Conservation (phyloP, 2,113 vertebrate species). For the Carettochelys insculpta region DNA sequence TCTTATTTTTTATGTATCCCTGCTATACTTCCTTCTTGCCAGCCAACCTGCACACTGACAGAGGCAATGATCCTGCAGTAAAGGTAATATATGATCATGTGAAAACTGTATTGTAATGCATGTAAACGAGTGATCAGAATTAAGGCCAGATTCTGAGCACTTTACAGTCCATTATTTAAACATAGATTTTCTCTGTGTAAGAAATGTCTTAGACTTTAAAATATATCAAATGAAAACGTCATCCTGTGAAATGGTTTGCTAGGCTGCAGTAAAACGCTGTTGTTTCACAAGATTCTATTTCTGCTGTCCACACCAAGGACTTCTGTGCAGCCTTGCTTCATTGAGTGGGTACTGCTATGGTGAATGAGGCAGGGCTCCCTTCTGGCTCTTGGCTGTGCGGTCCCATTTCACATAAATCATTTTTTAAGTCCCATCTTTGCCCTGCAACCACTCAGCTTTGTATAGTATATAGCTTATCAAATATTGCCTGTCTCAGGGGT, state of each 20-base stretch:
- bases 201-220: slow-evolving; percentile 51
- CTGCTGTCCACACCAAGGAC: slow-evolving; percentile 19
- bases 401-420: neutral
- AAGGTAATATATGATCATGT: slow-evolving; percentile 44
- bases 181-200: slow-evolving; percentile 14
- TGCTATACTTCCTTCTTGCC: slow-evolving; percentile 32
- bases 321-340: neutral
- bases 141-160: slow-evolving; percentile 21
- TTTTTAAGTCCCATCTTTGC: neutral
- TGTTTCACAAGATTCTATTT: slow-evolving; percentile 52
- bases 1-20: slow-evolving; percentile 23
- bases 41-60: neutral
- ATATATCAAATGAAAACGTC: fast-evolving
- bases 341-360: slow-evolving; percentile 5
- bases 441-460: neutral
- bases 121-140: slow-evolving; percentile 1
- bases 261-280: slow-evolving; percentile 17
- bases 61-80: slow-evolving; percentile 55
- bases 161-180: slow-evolving; percentile 26
- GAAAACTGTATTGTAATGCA: slow-evolving; percentile 29
- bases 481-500: neutral
- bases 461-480: fast-evolving
- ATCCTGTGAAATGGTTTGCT: slow-evolving; percentile 8
- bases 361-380: slow-evolving; percentile 35
- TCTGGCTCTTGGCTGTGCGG: slow-evolving; percentile 34